These are phyloP conservation scores for Junonia oenone DNA, from an alignment of 2,888 invertebrate genomes.

Conservation along the genomic window DNA sequence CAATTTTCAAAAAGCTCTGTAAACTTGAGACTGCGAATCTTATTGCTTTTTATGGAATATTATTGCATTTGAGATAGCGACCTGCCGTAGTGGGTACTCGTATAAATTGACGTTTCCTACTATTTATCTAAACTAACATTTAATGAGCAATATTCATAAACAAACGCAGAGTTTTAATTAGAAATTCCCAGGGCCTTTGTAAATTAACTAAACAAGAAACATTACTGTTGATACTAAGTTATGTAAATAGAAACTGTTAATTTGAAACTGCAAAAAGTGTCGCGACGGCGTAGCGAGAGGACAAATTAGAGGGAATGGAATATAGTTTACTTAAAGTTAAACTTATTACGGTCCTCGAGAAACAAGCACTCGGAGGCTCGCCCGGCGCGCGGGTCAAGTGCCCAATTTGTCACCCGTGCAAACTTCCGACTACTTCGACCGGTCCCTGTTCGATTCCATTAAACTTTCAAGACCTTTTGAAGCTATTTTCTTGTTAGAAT, in stretches of 20 bases:
- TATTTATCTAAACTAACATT: not conserved
- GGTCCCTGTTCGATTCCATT: constrained; percentile 76
- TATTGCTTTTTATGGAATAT: constrained; percentile 50
- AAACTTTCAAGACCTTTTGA: constrained; percentile 78
- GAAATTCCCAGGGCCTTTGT: constrained; percentile 19
- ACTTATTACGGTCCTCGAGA: constrained; percentile 77
- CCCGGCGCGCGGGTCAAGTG: constrained; percentile 73
- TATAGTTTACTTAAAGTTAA: constrained; percentile 80
- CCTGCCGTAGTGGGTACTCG: constrained; percentile 10
- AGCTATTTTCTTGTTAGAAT: constrained; percentile 75
- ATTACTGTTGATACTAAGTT: constrained; percentile 26
- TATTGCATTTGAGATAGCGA: constrained; percentile 41
- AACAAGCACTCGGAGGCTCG: constrained; percentile 71
- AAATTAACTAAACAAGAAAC: constrained; percentile 28
- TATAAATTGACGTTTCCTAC: constrained; percentile 2
- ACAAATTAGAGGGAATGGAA: constrained; percentile 77
- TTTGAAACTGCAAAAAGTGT: constrained; percentile 59
- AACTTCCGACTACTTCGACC: constrained; percentile 70
- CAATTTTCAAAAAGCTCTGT: constrained; percentile 57
- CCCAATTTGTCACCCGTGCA: constrained; percentile 79
- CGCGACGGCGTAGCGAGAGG: constrained; percentile 48
- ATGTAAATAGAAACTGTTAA: constrained; percentile 48
- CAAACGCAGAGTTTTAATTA: constrained; percentile 16
- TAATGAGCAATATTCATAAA: constrained; percentile 5
- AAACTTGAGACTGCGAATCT: constrained; percentile 47